phyloP scores from a whole-genome alignment of 1,140 invertebrate genomes.

The Marisa cornuarietis region DNA sequence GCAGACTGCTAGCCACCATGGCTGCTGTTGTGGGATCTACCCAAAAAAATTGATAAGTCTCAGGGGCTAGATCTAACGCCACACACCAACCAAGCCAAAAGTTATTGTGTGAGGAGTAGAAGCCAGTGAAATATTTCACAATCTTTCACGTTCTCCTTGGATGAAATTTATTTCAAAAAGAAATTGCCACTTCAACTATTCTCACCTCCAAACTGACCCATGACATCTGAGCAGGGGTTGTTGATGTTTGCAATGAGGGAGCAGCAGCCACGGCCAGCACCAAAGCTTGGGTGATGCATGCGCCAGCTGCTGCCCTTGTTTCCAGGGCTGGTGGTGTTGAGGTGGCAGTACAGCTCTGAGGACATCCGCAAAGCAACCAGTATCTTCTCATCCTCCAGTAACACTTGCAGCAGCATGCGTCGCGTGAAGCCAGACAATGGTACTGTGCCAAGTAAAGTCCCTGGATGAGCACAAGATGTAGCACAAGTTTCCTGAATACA shows the following conservation, averaged over 20 bases:
- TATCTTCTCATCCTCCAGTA: constrained; percentile 86
- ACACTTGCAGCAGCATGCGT: constrained; percentile 82
- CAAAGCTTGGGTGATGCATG: constrained; percentile 63
- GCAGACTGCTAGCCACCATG: constrained; percentile 45
- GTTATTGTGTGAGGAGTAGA: neutral
- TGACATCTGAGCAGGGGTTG: constrained; percentile 74
- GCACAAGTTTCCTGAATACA: neutral
- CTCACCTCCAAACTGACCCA: constrained; percentile 71
- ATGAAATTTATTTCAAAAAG: too few relatives aligned
- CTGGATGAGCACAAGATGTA: neutral
- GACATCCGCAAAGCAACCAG: constrained; percentile 68
- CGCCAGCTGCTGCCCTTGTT: constrained; percentile 26
- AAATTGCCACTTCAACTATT: neutral
- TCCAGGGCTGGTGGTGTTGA: constrained; percentile 10
- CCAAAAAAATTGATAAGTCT: neutral
- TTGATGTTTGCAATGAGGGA: constrained; percentile 79
- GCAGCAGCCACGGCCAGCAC: constrained; percentile 72
- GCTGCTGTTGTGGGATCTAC: constrained; percentile 39
- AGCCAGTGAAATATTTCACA: neutral
- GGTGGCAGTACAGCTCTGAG: constrained; percentile 31
- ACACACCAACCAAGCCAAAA: neutral
- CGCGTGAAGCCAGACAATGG: constrained; percentile 87
- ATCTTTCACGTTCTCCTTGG: too few relatives aligned
- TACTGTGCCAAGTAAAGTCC: constrained; percentile 35
- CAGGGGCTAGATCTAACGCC: neutral